Conservation (phyloP, 2,888 invertebrate genomes). For the Caenorhabditis sulstoni region DNA sequence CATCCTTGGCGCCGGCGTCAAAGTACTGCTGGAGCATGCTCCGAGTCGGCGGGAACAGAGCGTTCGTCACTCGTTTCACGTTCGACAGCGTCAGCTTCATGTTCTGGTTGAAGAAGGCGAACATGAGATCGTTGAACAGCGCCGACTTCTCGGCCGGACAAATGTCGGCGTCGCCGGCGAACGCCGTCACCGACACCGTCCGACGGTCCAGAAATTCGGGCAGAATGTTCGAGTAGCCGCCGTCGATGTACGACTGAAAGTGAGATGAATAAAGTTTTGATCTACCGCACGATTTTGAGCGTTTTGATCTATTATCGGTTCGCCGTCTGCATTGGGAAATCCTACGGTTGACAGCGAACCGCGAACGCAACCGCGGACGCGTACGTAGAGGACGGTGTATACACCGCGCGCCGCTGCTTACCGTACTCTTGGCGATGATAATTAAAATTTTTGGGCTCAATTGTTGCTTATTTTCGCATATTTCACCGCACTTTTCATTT, state of each 20-base stretch:
- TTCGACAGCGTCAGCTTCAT: slow-evolving; percentile 81
- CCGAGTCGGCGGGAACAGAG: slow-evolving; percentile 81
- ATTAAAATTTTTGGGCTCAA: no score
- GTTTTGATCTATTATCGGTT: no score
- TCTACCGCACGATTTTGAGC: no score
- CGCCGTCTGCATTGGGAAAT: no score
- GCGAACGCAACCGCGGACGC: no score
- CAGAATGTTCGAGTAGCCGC: slow-evolving; percentile 94
- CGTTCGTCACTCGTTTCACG: slow-evolving; percentile 79
- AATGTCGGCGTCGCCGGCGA: slow-evolving; percentile 85
- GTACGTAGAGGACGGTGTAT: no score
- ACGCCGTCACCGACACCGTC: slow-evolving; percentile 95
- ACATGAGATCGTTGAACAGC: slow-evolving; percentile 74
- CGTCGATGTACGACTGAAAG: slow-evolving; percentile 89
- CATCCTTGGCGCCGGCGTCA: slow-evolving; percentile 80
- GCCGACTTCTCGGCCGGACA: slow-evolving; percentile 71
- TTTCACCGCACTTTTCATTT: no score
- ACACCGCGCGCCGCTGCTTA: no score
- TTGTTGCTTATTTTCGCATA: no score
- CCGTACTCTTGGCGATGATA: no score
- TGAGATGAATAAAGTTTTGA: no score
- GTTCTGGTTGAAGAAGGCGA: slow-evolving; percentile 76
- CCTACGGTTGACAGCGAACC: no score
- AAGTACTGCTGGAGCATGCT: slow-evolving; percentile 80
- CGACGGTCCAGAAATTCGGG: slow-evolving; percentile 91